Conservation (phyloP, 2,888 invertebrate genomes). For the Drosophila silvestris region DNA sequence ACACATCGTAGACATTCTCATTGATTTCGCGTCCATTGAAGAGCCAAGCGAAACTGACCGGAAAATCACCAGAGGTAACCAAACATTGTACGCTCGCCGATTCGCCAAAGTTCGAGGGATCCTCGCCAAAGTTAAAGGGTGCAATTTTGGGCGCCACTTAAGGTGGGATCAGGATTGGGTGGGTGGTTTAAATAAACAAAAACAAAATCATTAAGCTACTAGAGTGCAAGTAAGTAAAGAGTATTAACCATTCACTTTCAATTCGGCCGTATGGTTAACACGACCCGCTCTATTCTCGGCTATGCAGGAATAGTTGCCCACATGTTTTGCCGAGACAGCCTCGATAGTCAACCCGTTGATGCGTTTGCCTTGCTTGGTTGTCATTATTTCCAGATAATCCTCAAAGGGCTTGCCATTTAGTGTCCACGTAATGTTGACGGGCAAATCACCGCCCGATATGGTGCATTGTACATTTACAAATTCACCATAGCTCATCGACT, state of each 20-base stretch:
- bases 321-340: slow-evolving; percentile 89
- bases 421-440: slow-evolving; percentile 87
- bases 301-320: slow-evolving; percentile 91
- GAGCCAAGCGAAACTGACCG: slow-evolving; percentile 89
- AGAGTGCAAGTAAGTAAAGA: neutral
- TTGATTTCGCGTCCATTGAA: slow-evolving; percentile 86
- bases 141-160: slow-evolving; percentile 91
- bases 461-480: slow-evolving; percentile 86
- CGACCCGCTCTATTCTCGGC: slow-evolving; percentile 91
- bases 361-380: slow-evolving; percentile 85
- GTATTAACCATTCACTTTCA: slow-evolving; percentile 90
- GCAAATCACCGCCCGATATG: slow-evolving; percentile 87
- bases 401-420: slow-evolving; percentile 86
- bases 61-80: slow-evolving; percentile 88
- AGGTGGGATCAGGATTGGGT: neutral
- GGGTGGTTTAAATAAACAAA: slow-evolving; percentile 20
- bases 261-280: slow-evolving; percentile 89
- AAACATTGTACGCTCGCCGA: slow-evolving; percentile 88
- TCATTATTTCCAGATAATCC: slow-evolving; percentile 83
- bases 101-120: slow-evolving; percentile 89
- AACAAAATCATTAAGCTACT: slow-evolving; percentile 26
- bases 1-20: slow-evolving; percentile 86
- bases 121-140: slow-evolving; percentile 89
- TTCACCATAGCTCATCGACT: slow-evolving; percentile 90
- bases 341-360: slow-evolving; percentile 88